These are phyloP conservation scores for Sebastolobus altivelis DNA, from an alignment of 2,797 vertebrate genomes.

Conservation along the genomic window DNA sequence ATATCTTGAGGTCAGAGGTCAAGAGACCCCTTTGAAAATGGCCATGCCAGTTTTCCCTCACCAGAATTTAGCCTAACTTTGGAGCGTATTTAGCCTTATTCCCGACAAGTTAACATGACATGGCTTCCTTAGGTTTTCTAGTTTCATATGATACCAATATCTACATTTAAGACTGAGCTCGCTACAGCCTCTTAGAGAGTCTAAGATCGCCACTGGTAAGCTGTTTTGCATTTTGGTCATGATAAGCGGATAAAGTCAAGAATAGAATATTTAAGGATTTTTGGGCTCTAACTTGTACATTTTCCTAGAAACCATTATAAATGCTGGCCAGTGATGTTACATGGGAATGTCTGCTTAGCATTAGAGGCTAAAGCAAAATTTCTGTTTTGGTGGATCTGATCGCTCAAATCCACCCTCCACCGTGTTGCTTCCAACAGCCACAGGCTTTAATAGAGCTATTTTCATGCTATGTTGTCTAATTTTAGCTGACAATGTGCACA, in stretches of 20 bases:
- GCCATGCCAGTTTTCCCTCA: too few species aligned
- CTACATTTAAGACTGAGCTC: too few species aligned
- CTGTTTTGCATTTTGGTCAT: not conserved
- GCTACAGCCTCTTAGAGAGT: too few species aligned
- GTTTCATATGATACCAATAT: too few species aligned
- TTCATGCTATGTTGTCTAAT: slow-evolving; percentile 18
- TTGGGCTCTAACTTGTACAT: not conserved
- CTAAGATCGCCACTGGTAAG: not conserved
- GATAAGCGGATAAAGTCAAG: not conserved
- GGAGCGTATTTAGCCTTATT: too few species aligned
- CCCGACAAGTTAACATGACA: too few species aligned
- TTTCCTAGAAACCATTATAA: slow-evolving; percentile 3
- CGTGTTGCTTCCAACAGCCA: slow-evolving; percentile 1
- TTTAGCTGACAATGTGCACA: slow-evolving; percentile 13
- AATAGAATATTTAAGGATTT: slow-evolving; percentile 5
- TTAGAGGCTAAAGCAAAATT: not conserved
- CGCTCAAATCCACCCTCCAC: not conserved
- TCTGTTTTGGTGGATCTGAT: slow-evolving; percentile 21
- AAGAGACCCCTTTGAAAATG: too few species aligned
- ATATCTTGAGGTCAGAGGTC: too few species aligned
- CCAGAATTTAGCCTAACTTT: too few species aligned
- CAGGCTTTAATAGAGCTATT: slow-evolving; percentile 11
- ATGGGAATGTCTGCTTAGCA: slow-evolving; percentile 7
- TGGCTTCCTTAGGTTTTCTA: too few species aligned
- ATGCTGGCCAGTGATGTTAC: not conserved